These are phyloP conservation scores for Platynereis dumerilii DNA, from an alignment of 2,888 invertebrate species.

Conservation along the genomic window DNA sequence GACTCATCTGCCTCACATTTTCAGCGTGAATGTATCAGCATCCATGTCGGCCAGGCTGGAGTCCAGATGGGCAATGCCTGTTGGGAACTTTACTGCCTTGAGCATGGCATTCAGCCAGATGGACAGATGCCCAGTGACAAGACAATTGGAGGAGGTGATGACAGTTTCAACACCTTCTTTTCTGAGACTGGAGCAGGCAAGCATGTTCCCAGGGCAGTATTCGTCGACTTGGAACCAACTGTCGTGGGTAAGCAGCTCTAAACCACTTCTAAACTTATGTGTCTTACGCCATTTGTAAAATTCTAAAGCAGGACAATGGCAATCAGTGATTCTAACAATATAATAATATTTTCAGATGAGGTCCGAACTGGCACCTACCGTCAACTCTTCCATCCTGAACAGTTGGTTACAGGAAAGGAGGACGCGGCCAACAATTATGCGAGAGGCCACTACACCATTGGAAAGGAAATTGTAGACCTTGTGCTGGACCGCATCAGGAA, in stretches of 20 bases:
- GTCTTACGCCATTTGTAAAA: too few relatives aligned
- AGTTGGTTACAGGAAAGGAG: slow-evolving; percentile 94
- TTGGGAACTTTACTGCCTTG: slow-evolving; percentile 25
- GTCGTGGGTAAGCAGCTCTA: too few relatives aligned
- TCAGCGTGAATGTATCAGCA: not conserved
- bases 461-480: slow-evolving; percentile 48
- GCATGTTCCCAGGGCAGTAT: too few relatives aligned
- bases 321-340: too few relatives aligned
- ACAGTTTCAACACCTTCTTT: too few relatives aligned
- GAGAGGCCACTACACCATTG: slow-evolving; percentile 71
- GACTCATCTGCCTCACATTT: too few relatives aligned
- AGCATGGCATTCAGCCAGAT: slow-evolving; percentile 21
- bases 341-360: slow-evolving; percentile 75
- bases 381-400: slow-evolving; percentile 96
- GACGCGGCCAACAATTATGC: slow-evolving; percentile 98
- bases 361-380: slow-evolving; percentile 73
- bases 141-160: too few relatives aligned
- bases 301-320: too few relatives aligned
- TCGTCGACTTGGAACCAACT: too few relatives aligned
- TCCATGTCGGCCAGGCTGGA: slow-evolving; percentile 9
- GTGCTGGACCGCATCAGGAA: slow-evolving; percentile 55
- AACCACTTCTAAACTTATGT: too few relatives aligned
- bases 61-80: slow-evolving; percentile 26
- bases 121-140: too few relatives aligned
- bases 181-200: too few relatives aligned